Evolutionary conservation across 1,140 invertebrate genomes (phyloP), one percentile per base, ranked within the genome.

Genomic region (Eupeodes corollae): DNA sequence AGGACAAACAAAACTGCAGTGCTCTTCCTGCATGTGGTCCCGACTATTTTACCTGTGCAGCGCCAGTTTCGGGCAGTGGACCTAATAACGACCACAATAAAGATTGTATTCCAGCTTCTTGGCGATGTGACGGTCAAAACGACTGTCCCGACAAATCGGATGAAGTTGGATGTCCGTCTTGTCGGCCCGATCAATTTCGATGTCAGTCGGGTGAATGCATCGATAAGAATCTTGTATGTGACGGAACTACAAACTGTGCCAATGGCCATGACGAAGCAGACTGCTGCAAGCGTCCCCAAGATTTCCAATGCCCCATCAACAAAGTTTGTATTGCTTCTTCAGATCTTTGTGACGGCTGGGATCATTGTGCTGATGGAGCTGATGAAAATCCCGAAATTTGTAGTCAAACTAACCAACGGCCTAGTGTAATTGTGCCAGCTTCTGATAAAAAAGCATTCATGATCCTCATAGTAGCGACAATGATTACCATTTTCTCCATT

Each of bases 131-230:
- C 32, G 63, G 63, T 0, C 65, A 68, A 40, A 68, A 63, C 19
- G 54, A 97, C 65, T 96, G 92, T 71, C 70, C 75, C 1, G 88
- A 92, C 64, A 79, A 79, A 14, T 85, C 83, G 3, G 88, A 91
- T 58, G 88, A 92, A 68, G 67, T 77, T 2, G 78, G 78, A n/a
- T 88, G 86, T 58, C 73, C 78, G 1, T 68, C 68, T 1, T 84
- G 82, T 59, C 64, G 58, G 5, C 68, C 70, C 2, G 77, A 84
- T 55, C 79, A 86, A 52, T 91, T 88, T 52, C 63, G 75, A 39
- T 91, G 87, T 52, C 73, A 76, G 46, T 82, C 80, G 59, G 81
- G 80, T 9, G 76, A 82, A n/a, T 91, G 87, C 57, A 86, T 88
- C 18, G 81, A 82, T 70, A 73, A 80, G 63, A 54, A 68, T 3